Base-by-base conservation (phyloP, 1,140 invertebrate species). In the Phortica variegata region DNA sequence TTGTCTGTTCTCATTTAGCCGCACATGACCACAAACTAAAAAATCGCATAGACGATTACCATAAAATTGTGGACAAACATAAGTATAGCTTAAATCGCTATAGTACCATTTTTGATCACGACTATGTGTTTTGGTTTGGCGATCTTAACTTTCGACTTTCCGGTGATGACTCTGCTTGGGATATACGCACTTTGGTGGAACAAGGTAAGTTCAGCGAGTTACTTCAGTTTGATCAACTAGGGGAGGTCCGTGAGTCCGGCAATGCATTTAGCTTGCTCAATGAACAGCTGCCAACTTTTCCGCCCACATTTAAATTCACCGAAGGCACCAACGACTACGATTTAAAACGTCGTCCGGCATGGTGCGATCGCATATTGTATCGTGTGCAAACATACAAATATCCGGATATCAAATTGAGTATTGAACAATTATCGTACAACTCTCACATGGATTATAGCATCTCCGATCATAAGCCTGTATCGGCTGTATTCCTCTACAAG, bases 401-500 rank as follows among this genome's bases (percentile, higher is more conserved):
- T 48, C 61, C 65, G 23, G 49, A 53, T 41, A 59, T 75, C 41
- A 78, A 77, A 31, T 71, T 82, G 3, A 73, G 69, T 47, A 88
- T 97, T 38, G 78, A 79, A 38, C 91, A 93, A 68, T 51, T 87
- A 15, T 81, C 80, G 10, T 99, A 98, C 76, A 81, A 87, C 70
- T 94, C 91, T 73, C 91, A 97, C 79, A 85, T 88, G 46, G 79
- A 84, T 40, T 79, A 97, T 21, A 87, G 86, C 61, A 89, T 97
- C 36, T 97, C 94, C 76, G 97, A 99, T 80, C 97, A 99, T 71
- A 98, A 98, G 79, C 96, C 97, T 43, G 95, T 99, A 9, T 91
- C 89, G 60, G 85, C 90, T n/a, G 73, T 91, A 37, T 98, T 98
- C 37, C 57, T 46, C 31, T 73, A 60, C 40, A 61, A 56, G 47